Evolutionary conservation across 2,888 invertebrate genomes (phyloP), one percentile per base, ranked within the genome.

Genomic region (Watsonalla cultraria): DNA sequence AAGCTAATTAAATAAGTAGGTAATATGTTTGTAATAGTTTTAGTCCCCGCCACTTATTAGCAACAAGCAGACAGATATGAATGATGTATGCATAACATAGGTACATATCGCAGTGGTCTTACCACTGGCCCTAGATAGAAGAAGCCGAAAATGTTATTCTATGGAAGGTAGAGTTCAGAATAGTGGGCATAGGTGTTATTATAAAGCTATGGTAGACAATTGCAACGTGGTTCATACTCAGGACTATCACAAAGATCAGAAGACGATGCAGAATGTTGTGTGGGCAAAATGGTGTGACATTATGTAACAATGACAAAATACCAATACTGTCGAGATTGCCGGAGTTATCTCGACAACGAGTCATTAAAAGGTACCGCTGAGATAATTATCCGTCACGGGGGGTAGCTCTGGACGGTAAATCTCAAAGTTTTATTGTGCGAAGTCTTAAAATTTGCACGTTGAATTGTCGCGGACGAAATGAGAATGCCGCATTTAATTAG

Each of bases 401-500:
- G 78, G 72, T 48, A 76, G 78, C 70, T 68, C 65, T 66, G 58
- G 65, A 60, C 78, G 78, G 76, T 85, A 84, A 86, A 84, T 82
- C 75, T 65, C 65, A 62, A 67, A 75, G 75, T 79, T 86, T 86
- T 84, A 86, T 80, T 77, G 72, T 75, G 65, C 66, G 64, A 65
- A 74, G 75, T 77, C 76, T 85, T 81, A 82, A 84, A 72, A 81
- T 76, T 74, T 75, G 69, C 69, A 68, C 84, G 82, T 87, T 82
- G 86, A 87, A 82, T 83, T 82, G 80, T 85, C 79, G 75, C 78
- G 68, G 66, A 68, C 78, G 73, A 82, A 83, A 85, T 82, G 80
- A 78, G 82, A 81, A 75, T 70, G 76, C 81, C 80, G 72, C 71
- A 76, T 83, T 85, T 88, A 85, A 88, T 88, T 88, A 86, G 81